Conservation (phyloP, 2,113 vertebrate species). For the Halcyon malimbica region DNA sequence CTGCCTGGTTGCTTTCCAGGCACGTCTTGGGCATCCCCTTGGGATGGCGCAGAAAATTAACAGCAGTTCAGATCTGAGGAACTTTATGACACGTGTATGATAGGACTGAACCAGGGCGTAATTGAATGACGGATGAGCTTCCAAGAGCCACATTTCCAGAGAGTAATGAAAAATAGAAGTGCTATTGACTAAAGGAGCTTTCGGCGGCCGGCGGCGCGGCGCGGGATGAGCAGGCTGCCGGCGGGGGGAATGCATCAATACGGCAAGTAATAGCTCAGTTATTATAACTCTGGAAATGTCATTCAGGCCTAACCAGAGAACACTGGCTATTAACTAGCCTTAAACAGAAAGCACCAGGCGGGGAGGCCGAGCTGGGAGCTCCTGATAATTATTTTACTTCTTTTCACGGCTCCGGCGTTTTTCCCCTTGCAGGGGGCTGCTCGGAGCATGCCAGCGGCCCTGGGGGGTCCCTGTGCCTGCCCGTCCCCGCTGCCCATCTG, state of each 20-base stretch:
- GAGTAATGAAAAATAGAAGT: slow-evolving; percentile 81
- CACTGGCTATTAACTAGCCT: slow-evolving; percentile 71
- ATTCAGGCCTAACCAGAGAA: slow-evolving; percentile 73
- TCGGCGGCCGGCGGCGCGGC: slow-evolving; percentile 57
- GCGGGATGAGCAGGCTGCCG: slow-evolving; percentile 68
- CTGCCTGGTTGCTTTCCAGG: slow-evolving; percentile 61
- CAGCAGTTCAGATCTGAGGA: slow-evolving; percentile 79
- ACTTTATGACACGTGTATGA: slow-evolving; percentile 81
- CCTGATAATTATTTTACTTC: slow-evolving; percentile 41
- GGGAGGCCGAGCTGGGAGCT: slow-evolving; percentile 3
- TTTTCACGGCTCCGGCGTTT: background rate
- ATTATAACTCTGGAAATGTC: slow-evolving; percentile 75
- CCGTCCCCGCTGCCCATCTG: background rate
- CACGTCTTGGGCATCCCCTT: slow-evolving; percentile 73
- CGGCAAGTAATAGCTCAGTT: slow-evolving; percentile 74
- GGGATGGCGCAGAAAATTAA: slow-evolving; percentile 79
- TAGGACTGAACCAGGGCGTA: slow-evolving; percentile 78
- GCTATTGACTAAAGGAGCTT: slow-evolving; percentile 79
- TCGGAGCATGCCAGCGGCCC: background rate
- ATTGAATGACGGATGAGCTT: slow-evolving; percentile 82
- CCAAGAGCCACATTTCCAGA: slow-evolving; percentile 79
- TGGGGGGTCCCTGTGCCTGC: background rate
- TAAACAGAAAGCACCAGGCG: slow-evolving; percentile 51
- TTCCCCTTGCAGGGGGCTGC: fast-evolving
- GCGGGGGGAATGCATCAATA: slow-evolving; percentile 74